phyloP scores from a whole-genome alignment of 1,140 invertebrate genomes.

The Diabrotica virgifera region DNA sequence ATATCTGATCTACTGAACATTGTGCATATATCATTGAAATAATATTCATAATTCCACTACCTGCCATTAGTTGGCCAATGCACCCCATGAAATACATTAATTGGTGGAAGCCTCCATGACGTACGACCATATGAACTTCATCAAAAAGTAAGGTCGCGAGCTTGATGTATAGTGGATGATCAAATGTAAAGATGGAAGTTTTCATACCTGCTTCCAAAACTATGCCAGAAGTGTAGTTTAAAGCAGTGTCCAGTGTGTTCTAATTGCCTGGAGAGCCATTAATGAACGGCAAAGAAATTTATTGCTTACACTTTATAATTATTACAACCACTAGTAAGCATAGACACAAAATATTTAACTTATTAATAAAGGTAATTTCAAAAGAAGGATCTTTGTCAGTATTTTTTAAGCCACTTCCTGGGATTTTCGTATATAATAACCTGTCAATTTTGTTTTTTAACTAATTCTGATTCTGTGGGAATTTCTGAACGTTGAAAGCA shows the following conservation, averaged over 20 bases:
- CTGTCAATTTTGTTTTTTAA: too few relatives aligned
- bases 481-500: too few relatives aligned
- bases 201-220: slow-evolving; percentile 6
- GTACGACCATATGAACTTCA: slow-evolving; percentile 16
- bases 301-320: too few relatives aligned
- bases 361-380: too few relatives aligned
- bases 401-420: too few relatives aligned
- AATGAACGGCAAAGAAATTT: background rate
- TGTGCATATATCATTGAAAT: slow-evolving; percentile 24
- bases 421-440: too few relatives aligned
- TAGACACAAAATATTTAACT: too few relatives aligned
- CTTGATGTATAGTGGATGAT: background rate
- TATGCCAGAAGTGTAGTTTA: background rate
- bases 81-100: slow-evolving; percentile 31
- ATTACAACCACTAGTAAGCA: too few relatives aligned
- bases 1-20: slow-evolving; percentile 46
- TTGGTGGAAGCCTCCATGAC: slow-evolving; percentile 28
- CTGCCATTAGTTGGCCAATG: slow-evolving; percentile 27
- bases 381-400: too few relatives aligned
- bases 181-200: slow-evolving; percentile 24
- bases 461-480: too few relatives aligned
- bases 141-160: slow-evolving; percentile 5
- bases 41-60: slow-evolving; percentile 32
- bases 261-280: slow-evolving; percentile 7
- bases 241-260: background rate